Base-by-base conservation (phyloP, 2,797 vertebrate species). In the Pangasius sanitwongsei region DNA sequence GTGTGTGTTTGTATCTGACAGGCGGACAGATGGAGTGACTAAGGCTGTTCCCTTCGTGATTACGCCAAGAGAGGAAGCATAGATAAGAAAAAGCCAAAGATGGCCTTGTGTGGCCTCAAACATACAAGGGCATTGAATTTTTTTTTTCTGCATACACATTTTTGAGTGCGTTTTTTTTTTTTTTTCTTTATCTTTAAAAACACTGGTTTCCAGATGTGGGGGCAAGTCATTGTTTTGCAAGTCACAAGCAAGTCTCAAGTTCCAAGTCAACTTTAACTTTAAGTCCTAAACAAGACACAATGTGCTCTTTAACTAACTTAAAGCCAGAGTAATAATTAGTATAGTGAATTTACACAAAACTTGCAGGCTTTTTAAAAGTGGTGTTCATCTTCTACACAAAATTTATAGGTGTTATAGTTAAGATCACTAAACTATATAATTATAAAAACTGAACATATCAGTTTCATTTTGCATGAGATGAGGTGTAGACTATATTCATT, bases 21-120 rank as follows among this genome's bases (percentile, higher is more conserved):
- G 87, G 23, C 87, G 59, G 84, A 91, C 85, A 61, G 87, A 81
- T 89, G 87, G 87, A 83, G 53, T 55, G 67, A 81, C 57, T 85
- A 44, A 87, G 82, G 4, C 80, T 59, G 25, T 88, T 75, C 80
- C 53, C n/a, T 11, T 84, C 82, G 53, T 41, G 20, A 77, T 88
- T 88, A 65, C 31, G 8, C 70, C 82, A 28, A 20, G n/a, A 85
- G 78, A 63, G 80, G 16, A 83, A 63, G 34, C 37, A 28, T 15
- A 28, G 23, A 63, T 37, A 41, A 82, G 63, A 41, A 65, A 77
- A 53, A 63, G 41, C 53, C 18, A 11, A 20, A 57, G 25, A 78
- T 78, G 75, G 48, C 44, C 28, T 80, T 37, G 12, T 41, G 23
- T 63, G 57, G 57, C 34, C 34, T 61, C 23, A 61, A 23, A 80